A percentile compares a stretch with the other conserved stretches of the same genome.
Evolutionary conservation across 2,888 invertebrate species (phyloP).

Genomic region (Sinodicranocentrus sp.): DNA sequence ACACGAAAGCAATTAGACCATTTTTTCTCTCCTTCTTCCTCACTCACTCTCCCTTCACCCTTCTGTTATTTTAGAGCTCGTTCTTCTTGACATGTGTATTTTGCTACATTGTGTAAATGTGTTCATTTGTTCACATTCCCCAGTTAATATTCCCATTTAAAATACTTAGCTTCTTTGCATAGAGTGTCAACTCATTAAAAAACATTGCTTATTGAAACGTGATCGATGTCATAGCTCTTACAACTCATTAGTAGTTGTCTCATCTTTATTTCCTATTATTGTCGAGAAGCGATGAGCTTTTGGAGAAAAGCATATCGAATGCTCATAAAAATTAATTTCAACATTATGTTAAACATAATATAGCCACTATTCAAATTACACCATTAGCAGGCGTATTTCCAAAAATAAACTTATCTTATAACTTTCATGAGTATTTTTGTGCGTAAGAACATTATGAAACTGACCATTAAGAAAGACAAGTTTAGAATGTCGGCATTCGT

Average conservation of each 20-base stretch:
- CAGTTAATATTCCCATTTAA: neutral
- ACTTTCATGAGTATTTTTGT: too few relatives aligned
- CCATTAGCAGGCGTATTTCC: too few relatives aligned
- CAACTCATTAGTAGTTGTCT: conserved; percentile 75
- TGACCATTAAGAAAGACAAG: too few relatives aligned
- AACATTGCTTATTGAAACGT: conserved; percentile 75
- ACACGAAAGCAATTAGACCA: conserved; percentile 77
- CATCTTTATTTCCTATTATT: neutral
- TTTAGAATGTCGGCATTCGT: too few relatives aligned
- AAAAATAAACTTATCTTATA: too few relatives aligned
- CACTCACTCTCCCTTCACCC: conserved; percentile 33
- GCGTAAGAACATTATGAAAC: too few relatives aligned
- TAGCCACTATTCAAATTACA: too few relatives aligned
- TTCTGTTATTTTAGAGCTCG: conserved; percentile 34
- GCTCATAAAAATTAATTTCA: too few relatives aligned
- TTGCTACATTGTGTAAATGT: conserved; percentile 21
- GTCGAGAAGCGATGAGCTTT: neutral
- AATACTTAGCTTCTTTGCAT: conserved; percentile 23
- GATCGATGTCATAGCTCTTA: conserved; percentile 66
- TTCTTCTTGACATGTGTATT: conserved; percentile 44
- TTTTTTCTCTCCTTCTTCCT: conserved; percentile 60
- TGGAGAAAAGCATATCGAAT: too few relatives aligned
- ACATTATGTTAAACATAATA: too few relatives aligned
- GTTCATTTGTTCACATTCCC: conserved; percentile 29
- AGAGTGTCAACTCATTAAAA: conserved; percentile 71